phyloP scores from a whole-genome alignment of 2,113 vertebrate species.

The Collichthys lucidus region DNA sequence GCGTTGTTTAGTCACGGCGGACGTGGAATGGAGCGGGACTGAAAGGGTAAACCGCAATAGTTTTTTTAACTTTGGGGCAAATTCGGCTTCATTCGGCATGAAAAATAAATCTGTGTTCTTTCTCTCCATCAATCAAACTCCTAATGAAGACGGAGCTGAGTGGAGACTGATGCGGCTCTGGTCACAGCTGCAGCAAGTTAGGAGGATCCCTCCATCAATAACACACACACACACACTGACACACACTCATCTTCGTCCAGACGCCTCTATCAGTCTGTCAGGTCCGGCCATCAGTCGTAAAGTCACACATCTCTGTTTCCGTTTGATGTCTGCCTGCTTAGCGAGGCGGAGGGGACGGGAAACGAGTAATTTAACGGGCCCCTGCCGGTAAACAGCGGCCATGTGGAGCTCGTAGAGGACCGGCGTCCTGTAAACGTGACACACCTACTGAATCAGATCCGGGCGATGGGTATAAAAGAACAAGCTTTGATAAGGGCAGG shows the following conservation, averaged over 20 bases:
- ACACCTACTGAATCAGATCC: constrained; percentile 70
- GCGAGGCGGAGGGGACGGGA: constrained; percentile 14
- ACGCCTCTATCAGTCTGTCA: constrained; percentile 58
- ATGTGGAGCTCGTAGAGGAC: constrained; percentile 49
- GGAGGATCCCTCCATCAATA: constrained; percentile 63
- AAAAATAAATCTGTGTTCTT: constrained; percentile 45
- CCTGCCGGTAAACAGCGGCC: constrained; percentile 62
- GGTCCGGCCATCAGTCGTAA: constrained; percentile 64
- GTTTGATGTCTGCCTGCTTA: constrained; percentile 73
- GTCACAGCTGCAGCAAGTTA: constrained; percentile 74
- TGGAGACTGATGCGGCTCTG: constrained; percentile 40
- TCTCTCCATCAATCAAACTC: constrained; percentile 59
- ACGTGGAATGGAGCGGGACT: not conserved
- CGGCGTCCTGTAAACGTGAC: constrained; percentile 56
- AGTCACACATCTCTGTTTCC: constrained; percentile 65
- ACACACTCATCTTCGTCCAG: constrained; percentile 65
- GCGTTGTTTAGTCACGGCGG: constrained; percentile 37
- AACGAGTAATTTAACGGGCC: constrained; percentile 49
- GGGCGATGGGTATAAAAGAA: constrained; percentile 43
- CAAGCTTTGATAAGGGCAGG: constrained; percentile 75
- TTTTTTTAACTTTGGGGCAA: constrained; percentile 25
- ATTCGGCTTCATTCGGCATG: constrained; percentile 34
- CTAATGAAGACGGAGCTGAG: constrained; percentile 67
- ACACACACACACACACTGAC: constrained; percentile 47
- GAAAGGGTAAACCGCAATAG: constrained; percentile 23